phyloP scores from a whole-genome alignment of 2,888 invertebrate genomes.

The Chironomus riparius region DNA sequence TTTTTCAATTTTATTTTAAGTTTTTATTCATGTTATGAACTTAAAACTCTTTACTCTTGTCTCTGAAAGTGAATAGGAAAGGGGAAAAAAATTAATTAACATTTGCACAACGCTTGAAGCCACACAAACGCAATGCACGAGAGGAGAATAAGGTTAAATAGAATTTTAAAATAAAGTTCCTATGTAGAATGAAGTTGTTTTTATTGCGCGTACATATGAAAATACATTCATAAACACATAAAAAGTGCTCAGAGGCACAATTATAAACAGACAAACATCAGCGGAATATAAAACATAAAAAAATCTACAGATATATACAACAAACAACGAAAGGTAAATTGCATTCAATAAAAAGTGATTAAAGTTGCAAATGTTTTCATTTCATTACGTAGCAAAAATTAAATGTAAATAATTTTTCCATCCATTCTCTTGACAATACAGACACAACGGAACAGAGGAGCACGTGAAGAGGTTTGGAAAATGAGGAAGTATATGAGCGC shows the following conservation, averaged over 20 bases:
- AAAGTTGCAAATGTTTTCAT: conserved; percentile 13
- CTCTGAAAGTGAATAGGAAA: too few species aligned
- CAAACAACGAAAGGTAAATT: not conserved
- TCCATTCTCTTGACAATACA: not conserved
- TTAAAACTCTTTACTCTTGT: too few species aligned
- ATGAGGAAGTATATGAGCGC: too few species aligned
- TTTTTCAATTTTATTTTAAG: too few species aligned
- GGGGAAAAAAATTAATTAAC: too few species aligned
- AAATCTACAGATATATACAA: not conserved
- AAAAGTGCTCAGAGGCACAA: not conserved
- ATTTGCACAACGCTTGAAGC: too few species aligned
- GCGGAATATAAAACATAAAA: not conserved
- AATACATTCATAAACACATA: not conserved
- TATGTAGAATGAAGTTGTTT: not conserved
- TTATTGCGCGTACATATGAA: not conserved
- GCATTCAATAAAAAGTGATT: conserved; percentile 7
- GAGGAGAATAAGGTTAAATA: not conserved
- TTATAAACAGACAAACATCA: not conserved
- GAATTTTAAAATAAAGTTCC: not conserved
- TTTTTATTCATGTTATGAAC: too few species aligned
- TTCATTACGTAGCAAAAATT: conserved; percentile 5
- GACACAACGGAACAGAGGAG: too few species aligned
- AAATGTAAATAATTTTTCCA: conserved; percentile 7
- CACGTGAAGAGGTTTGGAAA: too few species aligned
- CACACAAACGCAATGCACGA: not conserved